These are phyloP conservation scores for Keiferia lycopersicella DNA, from an alignment of 2,888 invertebrate species.

Conservation along the genomic window DNA sequence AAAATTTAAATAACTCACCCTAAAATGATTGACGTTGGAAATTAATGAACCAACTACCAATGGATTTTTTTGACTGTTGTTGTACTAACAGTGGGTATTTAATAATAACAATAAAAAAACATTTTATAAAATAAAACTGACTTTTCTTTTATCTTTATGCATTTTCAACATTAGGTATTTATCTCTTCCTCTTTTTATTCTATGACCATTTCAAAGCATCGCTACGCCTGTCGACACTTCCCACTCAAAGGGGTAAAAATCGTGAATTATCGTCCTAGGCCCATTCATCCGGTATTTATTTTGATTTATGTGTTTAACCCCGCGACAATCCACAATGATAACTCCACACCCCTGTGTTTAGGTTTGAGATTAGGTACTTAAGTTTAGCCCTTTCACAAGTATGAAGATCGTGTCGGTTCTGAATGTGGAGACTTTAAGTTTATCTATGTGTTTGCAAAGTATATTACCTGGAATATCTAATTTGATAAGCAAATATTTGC, in stretches of 20 bases:
- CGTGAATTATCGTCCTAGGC: conserved; percentile 61
- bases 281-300: conserved; percentile 56
- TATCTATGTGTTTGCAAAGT: not conserved
- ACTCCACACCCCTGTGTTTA: conserved; percentile 27
- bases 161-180: not conserved
- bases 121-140: no score
- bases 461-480: not conserved
- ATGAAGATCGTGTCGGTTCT: not conserved
- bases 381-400: conserved; percentile 19
- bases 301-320: conserved; percentile 64
- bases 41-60: no score
- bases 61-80: no score
- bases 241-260: conserved; percentile 62
- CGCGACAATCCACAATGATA: conserved; percentile 39
- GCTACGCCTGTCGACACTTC: conserved; percentile 11
- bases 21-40: no score
- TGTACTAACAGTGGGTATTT: no score
- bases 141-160: no score
- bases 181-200: not conserved
- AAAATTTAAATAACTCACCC: no score
- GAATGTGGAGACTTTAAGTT: not conserved
- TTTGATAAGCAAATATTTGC: not conserved
- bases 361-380: conserved; percentile 26
- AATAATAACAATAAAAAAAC: no score
- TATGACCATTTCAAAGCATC: conserved; percentile 6